phyloP scores from a whole-genome alignment of 1,140 invertebrate genomes.

The Meloidogyne chitwoodi region DNA sequence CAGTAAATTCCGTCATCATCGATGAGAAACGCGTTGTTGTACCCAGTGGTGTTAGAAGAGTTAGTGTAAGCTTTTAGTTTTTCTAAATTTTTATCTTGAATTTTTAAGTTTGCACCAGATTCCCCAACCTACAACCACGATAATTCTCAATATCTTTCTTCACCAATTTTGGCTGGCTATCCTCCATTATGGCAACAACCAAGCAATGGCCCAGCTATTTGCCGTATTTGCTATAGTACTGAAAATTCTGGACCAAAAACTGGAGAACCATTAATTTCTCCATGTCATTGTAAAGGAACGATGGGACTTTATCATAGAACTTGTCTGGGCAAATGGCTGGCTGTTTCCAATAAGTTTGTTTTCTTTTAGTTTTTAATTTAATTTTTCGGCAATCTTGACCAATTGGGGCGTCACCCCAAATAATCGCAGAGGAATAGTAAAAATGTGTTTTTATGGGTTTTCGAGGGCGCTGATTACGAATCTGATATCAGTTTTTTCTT shows the following conservation, averaged over 20 bases:
- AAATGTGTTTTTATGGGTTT: too few relatives aligned
- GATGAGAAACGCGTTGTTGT: neutral
- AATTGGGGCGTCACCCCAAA: too few relatives aligned
- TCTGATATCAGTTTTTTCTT: too few relatives aligned
- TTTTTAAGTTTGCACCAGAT: neutral
- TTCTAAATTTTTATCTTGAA: neutral
- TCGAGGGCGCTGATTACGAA: too few relatives aligned
- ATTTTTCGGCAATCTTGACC: neutral
- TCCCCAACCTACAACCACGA: neutral
- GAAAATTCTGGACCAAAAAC: conserved; percentile 28
- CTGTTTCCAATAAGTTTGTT: conserved; percentile 2
- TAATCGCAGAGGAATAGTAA: too few relatives aligned
- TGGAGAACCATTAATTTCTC: conserved; percentile 29
- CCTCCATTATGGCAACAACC: neutral
- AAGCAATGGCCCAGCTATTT: conserved; percentile 13
- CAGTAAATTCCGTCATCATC: neutral
- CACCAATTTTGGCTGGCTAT: conserved; percentile 17
- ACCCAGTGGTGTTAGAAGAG: neutral
- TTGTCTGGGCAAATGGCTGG: conserved; percentile 26
- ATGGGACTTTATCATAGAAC: conserved; percentile 36
- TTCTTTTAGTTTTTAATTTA: neutral
- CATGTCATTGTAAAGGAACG: conserved; percentile 34
- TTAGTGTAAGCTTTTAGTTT: neutral
- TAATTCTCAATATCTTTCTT: neutral
- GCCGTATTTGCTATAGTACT: conserved; percentile 32